phyloP scores from a whole-genome alignment of 2,888 invertebrate genomes.

The Plusia festucae region DNA sequence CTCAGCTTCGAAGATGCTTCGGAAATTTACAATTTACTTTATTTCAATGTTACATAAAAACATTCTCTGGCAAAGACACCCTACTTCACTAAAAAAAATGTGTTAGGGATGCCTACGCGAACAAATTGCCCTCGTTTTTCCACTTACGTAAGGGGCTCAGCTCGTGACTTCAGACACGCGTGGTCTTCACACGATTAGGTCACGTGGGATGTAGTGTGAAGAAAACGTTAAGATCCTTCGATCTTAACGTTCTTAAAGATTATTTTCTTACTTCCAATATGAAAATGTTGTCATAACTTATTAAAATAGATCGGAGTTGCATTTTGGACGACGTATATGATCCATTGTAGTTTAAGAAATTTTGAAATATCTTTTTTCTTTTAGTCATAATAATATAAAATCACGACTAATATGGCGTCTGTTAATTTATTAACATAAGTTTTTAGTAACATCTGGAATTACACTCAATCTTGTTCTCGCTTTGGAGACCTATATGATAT shows the following conservation, averaged over 20 bases:
- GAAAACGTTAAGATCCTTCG: too few species aligned
- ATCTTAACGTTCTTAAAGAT: not conserved
- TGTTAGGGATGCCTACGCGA: not conserved
- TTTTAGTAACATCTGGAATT: too few species aligned
- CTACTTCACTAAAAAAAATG: slow-evolving; percentile 1
- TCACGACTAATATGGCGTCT: too few species aligned
- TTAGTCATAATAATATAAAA: too few species aligned
- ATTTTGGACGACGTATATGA: too few species aligned
- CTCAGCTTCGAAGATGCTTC: not conserved
- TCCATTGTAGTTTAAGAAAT: too few species aligned
- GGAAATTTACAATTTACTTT: not conserved
- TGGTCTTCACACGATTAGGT: slow-evolving; percentile 5
- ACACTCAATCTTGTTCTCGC: too few species aligned
- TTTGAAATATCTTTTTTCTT: too few species aligned
- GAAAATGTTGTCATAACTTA: not conserved
- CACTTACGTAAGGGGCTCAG: slow-evolving; percentile 3
- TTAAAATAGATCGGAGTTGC: not conserved
- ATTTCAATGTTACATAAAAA: not conserved
- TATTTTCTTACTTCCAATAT: not conserved
- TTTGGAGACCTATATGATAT: too few species aligned
- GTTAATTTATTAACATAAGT: too few species aligned
- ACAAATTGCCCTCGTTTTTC: slow-evolving; percentile 9
- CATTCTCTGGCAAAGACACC: not conserved
- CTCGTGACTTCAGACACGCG: not conserved
- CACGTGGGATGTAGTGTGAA: slow-evolving; percentile 1